phyloP scores from a whole-genome alignment of 2,888 invertebrate species.

The Epinotia ramella region DNA sequence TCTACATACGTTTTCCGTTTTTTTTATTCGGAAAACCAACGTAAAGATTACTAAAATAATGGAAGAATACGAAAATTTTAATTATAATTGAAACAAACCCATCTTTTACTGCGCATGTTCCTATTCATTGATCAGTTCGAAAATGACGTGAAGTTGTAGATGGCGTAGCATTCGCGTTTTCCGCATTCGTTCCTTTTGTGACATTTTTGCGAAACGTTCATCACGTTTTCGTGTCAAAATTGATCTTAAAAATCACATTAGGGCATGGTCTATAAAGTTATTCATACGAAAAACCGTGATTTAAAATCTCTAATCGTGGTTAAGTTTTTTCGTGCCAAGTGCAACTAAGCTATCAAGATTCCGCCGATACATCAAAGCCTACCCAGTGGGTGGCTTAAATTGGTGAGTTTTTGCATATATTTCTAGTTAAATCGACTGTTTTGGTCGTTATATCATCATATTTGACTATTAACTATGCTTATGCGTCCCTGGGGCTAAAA shows the following conservation, averaged over 20 bases:
- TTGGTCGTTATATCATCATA: background rate
- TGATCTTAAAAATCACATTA: slow-evolving; percentile 69
- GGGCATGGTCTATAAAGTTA: slow-evolving; percentile 83
- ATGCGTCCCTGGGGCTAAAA: background rate
- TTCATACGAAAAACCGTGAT: slow-evolving; percentile 74
- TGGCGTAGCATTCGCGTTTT: slow-evolving; percentile 60
- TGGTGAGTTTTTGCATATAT: slow-evolving; percentile 80
- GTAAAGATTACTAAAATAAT: background rate
- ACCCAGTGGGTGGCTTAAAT: slow-evolving; percentile 92
- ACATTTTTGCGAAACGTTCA: slow-evolving; percentile 75
- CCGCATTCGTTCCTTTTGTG: slow-evolving; percentile 73
- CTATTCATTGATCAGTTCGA: slow-evolving; percentile 59
- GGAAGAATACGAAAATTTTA: too few species aligned
- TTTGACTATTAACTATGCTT: background rate
- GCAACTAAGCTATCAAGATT: slow-evolving; percentile 91
- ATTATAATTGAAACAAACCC: background rate
- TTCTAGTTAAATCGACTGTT: slow-evolving; percentile 41
- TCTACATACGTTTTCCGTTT: background rate
- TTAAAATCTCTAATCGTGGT: slow-evolving; percentile 77
- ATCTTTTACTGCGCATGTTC: slow-evolving; percentile 66
- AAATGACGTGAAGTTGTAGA: slow-evolving; percentile 59
- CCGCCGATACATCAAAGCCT: slow-evolving; percentile 91
- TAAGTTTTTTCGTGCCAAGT: slow-evolving; percentile 84
- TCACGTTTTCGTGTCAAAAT: slow-evolving; percentile 72
- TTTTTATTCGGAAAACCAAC: background rate